Evolutionary conservation across 2,797 vertebrate species (phyloP).

Genomic region (Tokudaia muenninki): DNA sequence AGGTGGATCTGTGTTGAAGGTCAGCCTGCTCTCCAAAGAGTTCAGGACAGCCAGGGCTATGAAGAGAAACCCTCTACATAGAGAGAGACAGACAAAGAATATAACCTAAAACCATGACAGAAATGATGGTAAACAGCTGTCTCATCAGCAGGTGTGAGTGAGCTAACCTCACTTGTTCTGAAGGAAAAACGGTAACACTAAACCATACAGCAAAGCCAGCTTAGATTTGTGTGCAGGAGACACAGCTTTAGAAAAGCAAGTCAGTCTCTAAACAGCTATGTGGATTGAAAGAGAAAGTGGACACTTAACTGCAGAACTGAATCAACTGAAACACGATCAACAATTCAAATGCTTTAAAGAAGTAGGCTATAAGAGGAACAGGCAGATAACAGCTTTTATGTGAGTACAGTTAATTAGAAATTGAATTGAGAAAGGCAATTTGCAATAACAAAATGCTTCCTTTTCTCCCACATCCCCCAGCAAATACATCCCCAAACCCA

Average conservation of each 20-base stretch:
- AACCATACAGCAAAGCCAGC: not conserved
- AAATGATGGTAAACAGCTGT: not conserved
- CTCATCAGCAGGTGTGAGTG: not conserved
- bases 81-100: not conserved
- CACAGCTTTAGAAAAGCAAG: not conserved
- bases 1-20: not conserved
- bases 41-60: not conserved
- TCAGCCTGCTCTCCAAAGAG: not conserved
- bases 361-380: not conserved
- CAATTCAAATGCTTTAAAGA: not conserved
- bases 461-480: too few species aligned
- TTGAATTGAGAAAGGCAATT: not conserved
- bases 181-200: not conserved
- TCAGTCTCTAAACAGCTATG: not conserved
- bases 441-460: not conserved
- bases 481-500: not conserved
- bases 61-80: not conserved
- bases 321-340: not conserved
- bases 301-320: not conserved
- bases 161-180: not conserved
- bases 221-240: not conserved
- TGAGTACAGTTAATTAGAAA: not conserved
- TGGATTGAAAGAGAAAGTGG: conserved; percentile 3
- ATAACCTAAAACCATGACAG: not conserved
- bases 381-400: not conserved